Evolutionary conservation across 2,888 invertebrate genomes (phyloP), one percentile per base, ranked within the genome.

Genomic region (Drosophila maculinotata): DNA sequence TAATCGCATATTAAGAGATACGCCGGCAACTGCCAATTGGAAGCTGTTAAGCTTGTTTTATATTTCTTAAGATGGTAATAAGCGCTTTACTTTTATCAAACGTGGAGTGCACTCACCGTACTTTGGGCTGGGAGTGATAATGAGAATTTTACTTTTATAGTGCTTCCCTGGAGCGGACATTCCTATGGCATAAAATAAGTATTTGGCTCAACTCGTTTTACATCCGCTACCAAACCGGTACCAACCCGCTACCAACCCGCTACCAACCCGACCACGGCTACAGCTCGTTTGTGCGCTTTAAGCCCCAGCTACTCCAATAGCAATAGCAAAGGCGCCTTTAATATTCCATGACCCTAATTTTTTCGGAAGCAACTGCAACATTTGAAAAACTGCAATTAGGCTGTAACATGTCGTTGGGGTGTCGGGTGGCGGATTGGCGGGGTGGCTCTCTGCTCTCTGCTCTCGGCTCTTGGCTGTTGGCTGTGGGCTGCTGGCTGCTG

Each of bases 381-480:
- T 76, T 76, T 76, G 77, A 75, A 77, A 76, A 77, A 77, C 77
- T 77, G 77, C 77, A 77, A 77, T 76, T 79, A 79, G 79, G 76
- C 71, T 64, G 76, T 73, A 66, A 60, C 70, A 73, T 75, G 75
- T 69, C 72, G 62, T 54, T 44, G 58, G n/a, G 31, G 6, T 6
- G 42, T 7, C 7, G 35, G 10, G 4, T 36, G 23, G 7, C 23
- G 31, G 44, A n/a, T 4, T 20, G 47, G 38, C 7, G n/a, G 54
- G n/a, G 12, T 7, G 20, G 7, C 0, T n/a, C n/a, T n/a, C n/a
- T n/a, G n/a, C n/a, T n/a, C n/a, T n/a, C n/a, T n/a, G n/a, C n/a
- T n/a, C n/a, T n/a, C n/a, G n/a, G n/a, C n/a, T n/a, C n/a, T n/a
- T n/a, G n/a, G n/a, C 3, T 39, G 26, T 12, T 12, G 25, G 14